Conservation (phyloP, 2,888 invertebrate species). For the Heliothis peltigera region DNA sequence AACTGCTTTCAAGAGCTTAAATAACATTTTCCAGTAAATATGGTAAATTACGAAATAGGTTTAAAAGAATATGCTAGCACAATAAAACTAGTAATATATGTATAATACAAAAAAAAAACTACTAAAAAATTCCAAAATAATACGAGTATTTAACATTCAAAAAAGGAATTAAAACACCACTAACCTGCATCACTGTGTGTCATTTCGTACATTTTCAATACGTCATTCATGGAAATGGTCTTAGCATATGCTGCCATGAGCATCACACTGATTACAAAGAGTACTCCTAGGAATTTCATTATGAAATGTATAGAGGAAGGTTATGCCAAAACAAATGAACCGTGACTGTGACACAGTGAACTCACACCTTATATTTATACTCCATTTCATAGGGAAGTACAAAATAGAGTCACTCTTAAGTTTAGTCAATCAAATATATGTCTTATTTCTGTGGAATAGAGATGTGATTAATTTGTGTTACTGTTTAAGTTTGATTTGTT, state of each 20-base stretch:
- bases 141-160: not conserved
- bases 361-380: conserved; percentile 28
- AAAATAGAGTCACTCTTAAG: not conserved
- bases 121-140: not conserved
- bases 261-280: conserved; percentile 12
- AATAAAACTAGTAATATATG: too few species aligned
- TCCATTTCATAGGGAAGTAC: not conserved
- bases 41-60: too few species aligned
- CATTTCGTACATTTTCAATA: conserved; percentile 26
- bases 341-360: not conserved
- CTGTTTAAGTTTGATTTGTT: not conserved
- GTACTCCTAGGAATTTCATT: conserved; percentile 38
- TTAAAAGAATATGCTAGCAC: too few species aligned
- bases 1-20: too few species aligned
- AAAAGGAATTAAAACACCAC: conserved; percentile 1
- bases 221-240: conserved; percentile 1
- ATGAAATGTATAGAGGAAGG: conserved; percentile 5
- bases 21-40: too few species aligned
- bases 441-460: conserved; percentile 11
- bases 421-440: not conserved
- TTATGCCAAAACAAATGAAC: conserved; percentile 6
- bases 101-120: not conserved
- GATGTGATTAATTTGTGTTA: conserved; percentile 5
- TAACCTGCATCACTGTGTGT: conserved; percentile 14
- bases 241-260: conserved; percentile 22